Conservation (phyloP, 2,113 vertebrate genomes). For the Mola mola region DNA sequence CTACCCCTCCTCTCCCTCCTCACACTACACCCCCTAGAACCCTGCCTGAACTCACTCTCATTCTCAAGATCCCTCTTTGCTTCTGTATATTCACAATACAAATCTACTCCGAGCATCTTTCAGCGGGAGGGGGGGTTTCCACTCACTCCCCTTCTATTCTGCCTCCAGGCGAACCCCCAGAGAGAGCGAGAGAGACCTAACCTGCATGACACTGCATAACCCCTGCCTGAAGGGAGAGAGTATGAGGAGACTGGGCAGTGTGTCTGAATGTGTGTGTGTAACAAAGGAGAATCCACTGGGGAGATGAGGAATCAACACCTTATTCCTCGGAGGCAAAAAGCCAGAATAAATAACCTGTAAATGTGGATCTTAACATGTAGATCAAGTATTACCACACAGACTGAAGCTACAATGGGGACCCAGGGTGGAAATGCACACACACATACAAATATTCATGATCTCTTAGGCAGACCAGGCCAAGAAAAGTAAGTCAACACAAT, state of each 20-base stretch:
- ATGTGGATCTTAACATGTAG: constrained; percentile 46
- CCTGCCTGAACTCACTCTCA: constrained; percentile 79
- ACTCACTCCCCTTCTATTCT: constrained; percentile 56
- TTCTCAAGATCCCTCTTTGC: constrained; percentile 66
- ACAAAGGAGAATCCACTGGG: constrained; percentile 52
- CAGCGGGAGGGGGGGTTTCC: too few relatives aligned
- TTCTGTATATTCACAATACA: constrained; percentile 64
- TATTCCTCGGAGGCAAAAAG: constrained; percentile 55
- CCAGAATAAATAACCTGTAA: constrained; percentile 62
- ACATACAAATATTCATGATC: constrained; percentile 33
- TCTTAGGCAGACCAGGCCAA: constrained; percentile 39
- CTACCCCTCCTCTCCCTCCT: constrained; percentile 67
- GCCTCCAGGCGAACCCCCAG: constrained; percentile 59
- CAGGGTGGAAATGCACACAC: constrained; percentile 9
- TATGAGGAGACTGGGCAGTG: constrained; percentile 36
- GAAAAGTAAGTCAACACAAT: constrained; percentile 52
- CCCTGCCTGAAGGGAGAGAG: constrained; percentile 65
- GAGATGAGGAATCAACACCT: constrained; percentile 70
- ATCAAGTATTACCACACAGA: constrained; percentile 54
- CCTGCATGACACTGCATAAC: constrained; percentile 73
- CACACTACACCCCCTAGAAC: constrained; percentile 63
- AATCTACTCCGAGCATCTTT: constrained; percentile 59
- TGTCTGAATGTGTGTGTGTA: constrained; percentile 30
- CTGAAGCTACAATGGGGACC: constrained; percentile 28
- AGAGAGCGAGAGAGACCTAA: constrained; percentile 54